Percentiles rank a stretch among this genome's conserved stretches.
Evolutionary conservation across 2,797 vertebrate species (phyloP).

Genomic region (Apodemus agrarius): DNA sequence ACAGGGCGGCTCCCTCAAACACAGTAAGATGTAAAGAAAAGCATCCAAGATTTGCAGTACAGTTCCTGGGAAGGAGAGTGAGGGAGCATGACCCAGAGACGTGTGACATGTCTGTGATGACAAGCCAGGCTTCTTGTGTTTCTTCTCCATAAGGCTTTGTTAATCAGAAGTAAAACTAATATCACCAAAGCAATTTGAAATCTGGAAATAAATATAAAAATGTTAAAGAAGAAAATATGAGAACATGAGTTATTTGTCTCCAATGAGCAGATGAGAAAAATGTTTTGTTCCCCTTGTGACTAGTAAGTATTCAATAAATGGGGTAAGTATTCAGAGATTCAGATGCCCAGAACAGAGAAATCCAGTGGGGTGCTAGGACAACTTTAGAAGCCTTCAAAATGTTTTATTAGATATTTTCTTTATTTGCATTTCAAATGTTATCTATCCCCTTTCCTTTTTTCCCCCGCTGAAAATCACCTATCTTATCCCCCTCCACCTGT

Average conservation of each 20-base stretch:
- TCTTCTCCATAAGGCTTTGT: neutral
- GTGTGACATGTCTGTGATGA: neutral
- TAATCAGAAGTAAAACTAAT: neutral
- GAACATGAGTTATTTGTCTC: neutral
- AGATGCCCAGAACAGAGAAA: constrained; percentile 1
- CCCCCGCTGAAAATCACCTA: too few relatives aligned
- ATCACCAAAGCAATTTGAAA: neutral
- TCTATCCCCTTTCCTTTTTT: too few relatives aligned
- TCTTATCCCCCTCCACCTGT: too few relatives aligned
- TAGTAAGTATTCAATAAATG: neutral
- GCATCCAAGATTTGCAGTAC: neutral
- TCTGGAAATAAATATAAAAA: neutral
- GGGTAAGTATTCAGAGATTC: neutral
- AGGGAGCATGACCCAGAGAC: neutral
- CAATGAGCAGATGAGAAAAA: neutral
- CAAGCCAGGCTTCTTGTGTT: neutral
- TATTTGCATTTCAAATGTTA: too few relatives aligned
- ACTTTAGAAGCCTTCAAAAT: neutral
- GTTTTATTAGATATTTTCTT: too few relatives aligned
- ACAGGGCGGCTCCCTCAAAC: neutral
- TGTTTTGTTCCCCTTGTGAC: neutral
- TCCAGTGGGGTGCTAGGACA: neutral
- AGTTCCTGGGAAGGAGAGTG: neutral
- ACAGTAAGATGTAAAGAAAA: neutral
- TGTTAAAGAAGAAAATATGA: constrained; percentile 35